Conservation (phyloP, 2,797 vertebrate genomes). For the Meriones psammophilus region DNA sequence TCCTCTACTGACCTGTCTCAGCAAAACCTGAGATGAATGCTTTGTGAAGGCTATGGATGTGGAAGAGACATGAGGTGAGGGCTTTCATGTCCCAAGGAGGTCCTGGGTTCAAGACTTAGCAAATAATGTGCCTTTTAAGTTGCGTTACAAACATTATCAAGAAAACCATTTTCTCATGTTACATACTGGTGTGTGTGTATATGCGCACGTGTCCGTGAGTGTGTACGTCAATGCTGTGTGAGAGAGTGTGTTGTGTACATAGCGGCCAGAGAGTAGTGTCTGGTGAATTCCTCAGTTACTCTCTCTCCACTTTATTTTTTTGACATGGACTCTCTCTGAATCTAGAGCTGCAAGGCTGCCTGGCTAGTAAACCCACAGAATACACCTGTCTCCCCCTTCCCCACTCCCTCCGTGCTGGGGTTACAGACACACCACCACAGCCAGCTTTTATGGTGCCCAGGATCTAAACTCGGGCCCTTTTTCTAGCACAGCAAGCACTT, state of each 20-base stretch:
- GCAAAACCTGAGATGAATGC: background rate
- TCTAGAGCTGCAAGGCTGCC: background rate
- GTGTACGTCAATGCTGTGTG: background rate
- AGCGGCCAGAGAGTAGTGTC: background rate
- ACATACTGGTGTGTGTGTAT: background rate
- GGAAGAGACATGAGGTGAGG: constrained; percentile 57
- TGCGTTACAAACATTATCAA: constrained; percentile 29
- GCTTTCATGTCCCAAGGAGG: background rate
- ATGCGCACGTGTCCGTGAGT: no score
- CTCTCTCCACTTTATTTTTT: background rate
- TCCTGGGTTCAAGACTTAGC: constrained; percentile 32
- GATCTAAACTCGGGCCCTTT: background rate
- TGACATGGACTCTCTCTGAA: background rate
- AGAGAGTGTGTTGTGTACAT: no score
- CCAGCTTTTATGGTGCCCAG: background rate
- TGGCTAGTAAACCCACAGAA: background rate
- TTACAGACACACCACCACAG: background rate
- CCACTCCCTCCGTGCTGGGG: background rate
- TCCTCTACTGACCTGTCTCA: background rate
- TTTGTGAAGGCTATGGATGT: constrained; percentile 48
- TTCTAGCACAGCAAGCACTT: background rate
- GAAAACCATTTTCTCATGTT: background rate
- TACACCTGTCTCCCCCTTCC: background rate
- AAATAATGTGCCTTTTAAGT: background rate
- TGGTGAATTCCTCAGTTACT: background rate